Base-by-base conservation (phyloP, 2,888 invertebrate genomes). In the Pachycephus smyrnensis region DNA sequence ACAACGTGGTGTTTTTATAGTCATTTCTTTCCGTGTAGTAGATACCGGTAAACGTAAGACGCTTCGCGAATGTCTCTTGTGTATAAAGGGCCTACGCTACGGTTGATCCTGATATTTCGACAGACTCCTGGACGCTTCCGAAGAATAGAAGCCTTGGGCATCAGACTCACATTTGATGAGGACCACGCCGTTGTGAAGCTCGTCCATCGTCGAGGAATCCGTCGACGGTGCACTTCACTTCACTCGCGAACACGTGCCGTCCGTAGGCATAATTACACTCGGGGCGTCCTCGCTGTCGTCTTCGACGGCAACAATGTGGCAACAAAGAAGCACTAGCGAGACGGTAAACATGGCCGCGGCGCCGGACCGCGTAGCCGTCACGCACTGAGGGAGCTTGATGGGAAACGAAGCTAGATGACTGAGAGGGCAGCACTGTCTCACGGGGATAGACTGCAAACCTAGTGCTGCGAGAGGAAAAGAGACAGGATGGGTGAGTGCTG, bases 141-240 rank as follows among this genome's bases (percentile, higher is more conserved):
- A 23, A 23, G 6, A 23, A 55, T 9, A 55, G 55, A 75, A 76
- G 37, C 77, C 73, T 37, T 32, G 75, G 37, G 80, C 79, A 68
- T 68, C 77, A 77, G 80, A 94, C 95, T 95, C 93, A 95, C 95
- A 95, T 93, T 95, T 95, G 90, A 95, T 95, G 92, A 95, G 94
- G 87, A 95, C 94, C 90, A 95, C 95, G 88, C 95, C 95, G 92
- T 94, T 94, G 91, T 94, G 94, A 92, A 94, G 94, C 90, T 94
- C 94, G 91, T 95, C 95, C 94, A 95, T 95, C 92, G 92, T 93
- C 92, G 55, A 55, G 55, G 55, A 55, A 74, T 33, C 37, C 74
- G 30, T 35, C 74, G 74, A 55, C 74, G 74, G 36, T 35, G 36
- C 33, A 37, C 36, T 30, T 35, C 74, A 74, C 55, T 55, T 55